Base-by-base conservation (phyloP, 2,888 invertebrate genomes). In the Drosophila anomalata region DNA sequence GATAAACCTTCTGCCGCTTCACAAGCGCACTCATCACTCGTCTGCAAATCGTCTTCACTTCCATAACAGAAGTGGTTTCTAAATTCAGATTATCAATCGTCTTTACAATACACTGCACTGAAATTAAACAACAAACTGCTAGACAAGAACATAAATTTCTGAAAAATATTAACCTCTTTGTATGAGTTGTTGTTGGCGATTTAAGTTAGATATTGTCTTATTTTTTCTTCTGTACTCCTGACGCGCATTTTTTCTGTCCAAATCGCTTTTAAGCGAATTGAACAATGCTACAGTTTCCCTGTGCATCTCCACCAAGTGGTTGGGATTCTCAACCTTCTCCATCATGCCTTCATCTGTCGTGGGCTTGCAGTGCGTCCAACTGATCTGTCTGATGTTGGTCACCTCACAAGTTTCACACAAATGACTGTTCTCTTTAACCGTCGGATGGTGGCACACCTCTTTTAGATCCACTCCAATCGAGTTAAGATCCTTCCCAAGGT, bases 321-420 rank as follows among this genome's bases (percentile, higher is more conserved):
- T 14, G 12, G 9, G 0, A 0, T 33, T 36, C 8, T 26, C 24
- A 22, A 44, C 14, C 29, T n/a, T 26, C 14, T n/a, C 22, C 7
- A 12, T 33, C 7, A 44, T n/a, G 12, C 7, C 20, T 22, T 29
- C 39, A 55, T 46, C 29, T 56, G 44, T 26, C 6, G 50, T 44
- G 17, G 61, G 24, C 39, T 55, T 70, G 61, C 65, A 74, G 8
- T 56, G 73, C 9, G 69, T 60, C 73, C 76, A 75, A 24, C 61
- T 48, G 12, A 41, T 24, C 24, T 59, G 14, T 1, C 20, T 6
- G 14, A 50, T 53, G n/a, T 46, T 76, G 66, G 77, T n/a, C 59
- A 26, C 60, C 36, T 42, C 57, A 57, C 74, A 74, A 14, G 66
- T 39, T 50, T 48, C 54, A 29, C 24, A 26, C 24, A 48, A 51